Conservation (phyloP, 1,140 invertebrate genomes). For the Atta colombica region DNA sequence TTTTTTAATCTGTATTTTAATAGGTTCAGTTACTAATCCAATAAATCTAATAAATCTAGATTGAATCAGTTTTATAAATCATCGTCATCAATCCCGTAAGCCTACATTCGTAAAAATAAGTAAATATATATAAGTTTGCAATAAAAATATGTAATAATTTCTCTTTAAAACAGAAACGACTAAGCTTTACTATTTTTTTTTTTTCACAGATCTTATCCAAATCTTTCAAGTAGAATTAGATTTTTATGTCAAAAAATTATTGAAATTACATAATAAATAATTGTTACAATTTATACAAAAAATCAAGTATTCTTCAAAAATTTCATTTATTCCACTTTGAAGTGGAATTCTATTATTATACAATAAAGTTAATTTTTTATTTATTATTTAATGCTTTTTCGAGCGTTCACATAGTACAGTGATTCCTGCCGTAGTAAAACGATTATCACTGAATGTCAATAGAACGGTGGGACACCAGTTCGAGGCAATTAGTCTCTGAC, state of each 20-base stretch:
- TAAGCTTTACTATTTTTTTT: neutral
- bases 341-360: neutral
- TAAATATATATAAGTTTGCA: neutral
- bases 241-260: neutral
- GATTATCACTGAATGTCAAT: constrained; percentile 35
- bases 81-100: neutral
- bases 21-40: neutral
- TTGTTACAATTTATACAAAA: neutral
- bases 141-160: neutral
- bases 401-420: neutral
- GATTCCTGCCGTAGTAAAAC: neutral
- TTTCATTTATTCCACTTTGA: neutral
- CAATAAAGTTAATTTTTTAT: neutral
- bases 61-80: neutral
- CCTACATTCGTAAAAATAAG: neutral
- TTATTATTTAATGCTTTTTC: neutral
- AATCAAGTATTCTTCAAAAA: neutral
- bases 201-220: neutral
- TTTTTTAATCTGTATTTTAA: neutral
- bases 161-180: neutral
- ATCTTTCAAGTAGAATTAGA: neutral
- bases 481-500: constrained; percentile 30
- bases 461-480: neutral
- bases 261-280: neutral
- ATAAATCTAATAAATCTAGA: neutral